phyloP scores from a whole-genome alignment of 2,113 vertebrate species.

The Camarhynchus parvulus region DNA sequence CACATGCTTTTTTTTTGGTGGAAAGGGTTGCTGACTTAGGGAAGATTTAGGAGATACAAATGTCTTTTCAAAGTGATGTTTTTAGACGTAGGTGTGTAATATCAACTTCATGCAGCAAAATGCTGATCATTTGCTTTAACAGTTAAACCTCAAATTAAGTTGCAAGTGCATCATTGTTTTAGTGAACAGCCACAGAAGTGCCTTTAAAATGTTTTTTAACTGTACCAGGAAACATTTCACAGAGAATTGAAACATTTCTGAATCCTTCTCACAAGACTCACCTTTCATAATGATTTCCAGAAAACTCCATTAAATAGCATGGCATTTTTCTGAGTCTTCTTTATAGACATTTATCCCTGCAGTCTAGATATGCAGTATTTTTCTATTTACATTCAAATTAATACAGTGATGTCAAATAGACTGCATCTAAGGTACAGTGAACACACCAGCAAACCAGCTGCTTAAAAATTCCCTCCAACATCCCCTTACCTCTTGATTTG shows the following conservation, averaged over 20 bases:
- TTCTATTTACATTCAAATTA: constrained; percentile 24
- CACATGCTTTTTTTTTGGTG: background rate
- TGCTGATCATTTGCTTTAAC: background rate
- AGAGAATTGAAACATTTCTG: background rate
- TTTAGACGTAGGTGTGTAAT: background rate
- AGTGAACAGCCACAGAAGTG: background rate
- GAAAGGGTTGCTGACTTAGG: background rate
- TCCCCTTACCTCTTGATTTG: background rate
- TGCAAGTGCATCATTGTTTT: background rate
- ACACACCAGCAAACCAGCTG: background rate
- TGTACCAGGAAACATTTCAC: background rate
- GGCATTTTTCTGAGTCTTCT: background rate
- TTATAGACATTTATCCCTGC: background rate
- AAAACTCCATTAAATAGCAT: background rate
- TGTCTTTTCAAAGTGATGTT: background rate
- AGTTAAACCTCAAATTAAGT: background rate
- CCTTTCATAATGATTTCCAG: background rate
- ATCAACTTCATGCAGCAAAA: background rate
- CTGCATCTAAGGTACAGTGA: background rate
- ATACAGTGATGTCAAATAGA: background rate
- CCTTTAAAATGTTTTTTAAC: background rate
- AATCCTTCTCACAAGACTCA: background rate
- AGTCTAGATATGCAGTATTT: background rate
- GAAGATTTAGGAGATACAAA: constrained; percentile 1
- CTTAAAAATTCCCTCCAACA: background rate